Evolutionary conservation across 2,113 vertebrate species (phyloP).

Genomic region (Hepsetus odoe): DNA sequence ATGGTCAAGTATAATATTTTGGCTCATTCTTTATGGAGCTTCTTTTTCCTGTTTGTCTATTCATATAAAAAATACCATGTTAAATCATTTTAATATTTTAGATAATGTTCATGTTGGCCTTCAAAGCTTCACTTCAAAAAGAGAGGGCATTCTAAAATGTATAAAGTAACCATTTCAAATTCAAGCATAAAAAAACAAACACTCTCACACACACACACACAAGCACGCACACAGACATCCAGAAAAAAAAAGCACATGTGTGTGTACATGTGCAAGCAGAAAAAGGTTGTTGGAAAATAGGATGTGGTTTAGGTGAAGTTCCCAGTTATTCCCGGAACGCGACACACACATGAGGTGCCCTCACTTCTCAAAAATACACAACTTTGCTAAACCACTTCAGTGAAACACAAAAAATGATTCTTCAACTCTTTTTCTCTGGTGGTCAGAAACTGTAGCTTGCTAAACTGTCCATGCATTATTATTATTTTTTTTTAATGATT

Average conservation of each 20-base stretch:
- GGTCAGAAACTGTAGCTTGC: neutral
- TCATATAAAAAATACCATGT: too few relatives aligned
- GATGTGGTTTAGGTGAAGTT: constrained; percentile 55
- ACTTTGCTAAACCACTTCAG: constrained; percentile 5
- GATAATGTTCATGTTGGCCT: too few relatives aligned
- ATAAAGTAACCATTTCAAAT: too few relatives aligned
- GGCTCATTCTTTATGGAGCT: too few relatives aligned
- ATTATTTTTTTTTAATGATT: neutral
- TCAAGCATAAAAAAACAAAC: too few relatives aligned
- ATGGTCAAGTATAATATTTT: too few relatives aligned
- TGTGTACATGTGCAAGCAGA: constrained; percentile 15
- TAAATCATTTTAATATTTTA: too few relatives aligned
- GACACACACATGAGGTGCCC: constrained; percentile 10
- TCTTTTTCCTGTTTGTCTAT: too few relatives aligned
- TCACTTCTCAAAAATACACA: constrained; percentile 47
- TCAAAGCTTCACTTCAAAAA: too few relatives aligned
- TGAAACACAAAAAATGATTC: neutral
- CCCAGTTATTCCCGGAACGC: constrained; percentile 47
- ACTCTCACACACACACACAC: constrained; percentile 6
- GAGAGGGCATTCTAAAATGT: too few relatives aligned
- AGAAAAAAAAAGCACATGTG: too few relatives aligned
- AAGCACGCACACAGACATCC: neutral
- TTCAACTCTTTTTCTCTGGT: neutral
- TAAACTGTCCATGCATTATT: neutral
- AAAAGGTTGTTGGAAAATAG: constrained; percentile 48